Conservation (phyloP, 1,140 invertebrate genomes). For the Drosophila pseudoobscura region DNA sequence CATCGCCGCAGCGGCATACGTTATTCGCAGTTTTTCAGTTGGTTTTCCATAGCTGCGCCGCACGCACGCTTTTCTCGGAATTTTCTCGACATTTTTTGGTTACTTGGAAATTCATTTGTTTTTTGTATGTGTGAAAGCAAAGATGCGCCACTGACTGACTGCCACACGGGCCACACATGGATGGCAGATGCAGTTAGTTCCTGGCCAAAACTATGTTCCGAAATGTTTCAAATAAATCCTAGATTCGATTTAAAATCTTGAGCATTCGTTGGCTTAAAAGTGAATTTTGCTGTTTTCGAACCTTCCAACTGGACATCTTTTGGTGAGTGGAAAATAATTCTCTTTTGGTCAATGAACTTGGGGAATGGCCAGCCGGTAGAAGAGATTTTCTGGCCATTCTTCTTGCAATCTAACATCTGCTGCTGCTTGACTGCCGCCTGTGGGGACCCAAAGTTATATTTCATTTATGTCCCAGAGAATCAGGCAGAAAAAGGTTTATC, state of each 20-base stretch:
- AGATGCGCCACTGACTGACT: not conserved
- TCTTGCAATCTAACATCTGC: constrained; percentile 37
- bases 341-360: constrained; percentile 23
- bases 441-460: constrained; percentile 14
- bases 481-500: constrained; percentile 47
- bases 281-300: no score
- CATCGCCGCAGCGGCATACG: constrained; percentile 19
- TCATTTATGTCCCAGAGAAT: constrained; percentile 24
- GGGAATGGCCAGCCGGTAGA: no score
- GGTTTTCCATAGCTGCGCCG: constrained; percentile 71
- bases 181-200: no score
- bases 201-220: no score
- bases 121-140: constrained; percentile 1
- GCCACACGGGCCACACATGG: no score
- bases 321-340: not conserved
- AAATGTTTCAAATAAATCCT: not conserved
- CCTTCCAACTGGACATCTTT: no score
- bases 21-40: constrained; percentile 62
- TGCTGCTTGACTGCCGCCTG: not conserved
- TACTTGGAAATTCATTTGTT: constrained; percentile 1
- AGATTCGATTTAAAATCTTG: no score
- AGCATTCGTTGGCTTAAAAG: no score
- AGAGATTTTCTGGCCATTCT: constrained; percentile 1
- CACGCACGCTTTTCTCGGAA: constrained; percentile 70
- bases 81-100: constrained; percentile 22